These are phyloP conservation scores for Pundamilia nyererei DNA, from an alignment of 2,113 vertebrate species.

Conservation along the genomic window DNA sequence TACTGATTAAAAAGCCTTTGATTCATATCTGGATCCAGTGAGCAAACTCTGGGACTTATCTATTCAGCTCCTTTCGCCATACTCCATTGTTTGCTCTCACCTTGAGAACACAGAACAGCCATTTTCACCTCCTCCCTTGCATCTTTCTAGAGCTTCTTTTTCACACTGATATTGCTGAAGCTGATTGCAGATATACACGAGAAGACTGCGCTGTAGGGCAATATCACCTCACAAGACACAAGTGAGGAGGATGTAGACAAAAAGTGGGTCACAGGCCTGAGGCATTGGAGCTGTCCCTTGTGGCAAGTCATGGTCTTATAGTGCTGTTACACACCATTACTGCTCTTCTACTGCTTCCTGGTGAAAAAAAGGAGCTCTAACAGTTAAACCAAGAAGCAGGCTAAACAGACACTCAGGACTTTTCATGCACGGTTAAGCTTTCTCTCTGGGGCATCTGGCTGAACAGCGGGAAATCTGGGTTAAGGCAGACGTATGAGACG, in stretches of 20 bases:
- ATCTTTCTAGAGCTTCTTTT: not conserved
- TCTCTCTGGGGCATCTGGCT: conserved; percentile 1
- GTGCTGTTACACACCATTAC: conserved; percentile 55
- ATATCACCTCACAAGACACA: not conserved
- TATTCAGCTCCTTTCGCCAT: not conserved
- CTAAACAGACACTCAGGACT: conserved; percentile 32
- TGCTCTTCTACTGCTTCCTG: conserved; percentile 43
- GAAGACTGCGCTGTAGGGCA: not conserved
- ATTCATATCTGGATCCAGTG: not conserved
- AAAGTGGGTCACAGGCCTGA: conserved; percentile 38
- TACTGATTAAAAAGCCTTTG: not conserved
- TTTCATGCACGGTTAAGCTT: conserved; percentile 55
- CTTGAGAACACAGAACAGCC: not conserved
- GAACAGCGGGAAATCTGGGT: conserved; percentile 15
- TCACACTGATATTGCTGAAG: not conserved
- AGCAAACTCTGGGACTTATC: not conserved
- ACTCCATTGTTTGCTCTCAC: not conserved
- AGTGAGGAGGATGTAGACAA: not conserved
- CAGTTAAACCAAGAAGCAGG: conserved; percentile 45
- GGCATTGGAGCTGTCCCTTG: conserved; percentile 25
- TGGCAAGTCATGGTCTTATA: conserved; percentile 7
- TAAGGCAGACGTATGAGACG: not conserved
- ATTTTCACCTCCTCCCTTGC: not conserved
- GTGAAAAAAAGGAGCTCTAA: conserved; percentile 20
- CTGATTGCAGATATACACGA: not conserved